Evolutionary conservation across 2,888 invertebrate species (phyloP), one percentile per base, ranked within the genome.

Genomic region (Cheilosia urbana): DNA sequence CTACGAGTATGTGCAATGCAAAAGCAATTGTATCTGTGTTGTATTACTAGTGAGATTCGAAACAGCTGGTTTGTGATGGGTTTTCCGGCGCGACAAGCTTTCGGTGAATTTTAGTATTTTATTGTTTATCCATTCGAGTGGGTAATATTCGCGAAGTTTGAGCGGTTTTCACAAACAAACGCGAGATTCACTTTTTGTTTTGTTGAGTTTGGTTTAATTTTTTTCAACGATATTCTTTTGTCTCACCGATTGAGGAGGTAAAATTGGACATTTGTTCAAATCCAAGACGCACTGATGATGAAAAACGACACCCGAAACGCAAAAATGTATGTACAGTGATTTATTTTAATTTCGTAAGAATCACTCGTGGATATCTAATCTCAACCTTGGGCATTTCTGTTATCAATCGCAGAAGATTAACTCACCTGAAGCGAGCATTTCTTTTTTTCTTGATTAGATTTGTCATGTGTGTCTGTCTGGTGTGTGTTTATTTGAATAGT

Each of bases 111-210:
- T 85, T 80, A 85, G 85, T 85, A 81, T 80, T 77, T 76, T 77
- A 81, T 85, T 85, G 81, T 85, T 85, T 85, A 85, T 85, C 85
- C 76, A 76, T 81, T 81, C 85, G 85, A 85, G 85, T 85, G 85
- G 84, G 66, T 68, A 80, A 72, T 71, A 76, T 71, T 76, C 79
- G 84, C 84, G 84, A 85, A 76, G 80, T 76, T 60, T 66, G 80
- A 53, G 65, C 21, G 72, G 15, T 63, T 49, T 19, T n/a, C 21
- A 6, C 42, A 63, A 73, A 40, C 55, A 51, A 68, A 69, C 81
- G 80, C 30, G 68, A 37, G 37, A 80, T 66, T 58, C 40, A 51
- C 60, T 60, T 40, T 53, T 21, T 47, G 27, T 58, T 66, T 66
- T 34, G 17, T 19, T 40, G 37, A 58, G 58, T 49, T 60, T 47